These are phyloP conservation scores for Hypocryptadius cinnamomeus DNA, from an alignment of 2,113 vertebrate species.

Conservation along the genomic window DNA sequence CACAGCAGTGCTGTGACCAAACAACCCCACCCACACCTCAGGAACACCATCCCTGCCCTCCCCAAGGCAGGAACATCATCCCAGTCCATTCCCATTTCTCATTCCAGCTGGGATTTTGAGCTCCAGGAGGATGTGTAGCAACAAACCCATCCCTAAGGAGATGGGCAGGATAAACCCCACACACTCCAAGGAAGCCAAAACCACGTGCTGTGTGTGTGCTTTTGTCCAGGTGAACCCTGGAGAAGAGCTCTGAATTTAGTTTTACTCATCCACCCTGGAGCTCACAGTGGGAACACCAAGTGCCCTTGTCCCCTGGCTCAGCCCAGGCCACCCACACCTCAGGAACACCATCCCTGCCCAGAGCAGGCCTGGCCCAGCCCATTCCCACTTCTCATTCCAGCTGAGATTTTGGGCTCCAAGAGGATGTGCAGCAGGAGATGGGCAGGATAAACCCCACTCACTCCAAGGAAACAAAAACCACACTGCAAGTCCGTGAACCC, in stretches of 20 bases:
- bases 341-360: too few relatives aligned
- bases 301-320: too few relatives aligned
- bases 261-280: too few relatives aligned
- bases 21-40: not conserved
- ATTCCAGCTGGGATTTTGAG: not conserved
- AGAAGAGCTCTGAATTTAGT: not conserved
- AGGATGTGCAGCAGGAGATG: too few relatives aligned
- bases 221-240: rapidly evolving
- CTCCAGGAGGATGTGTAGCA: not conserved
- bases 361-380: too few relatives aligned
- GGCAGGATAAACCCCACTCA: too few relatives aligned
- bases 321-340: too few relatives aligned
- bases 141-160: not conserved
- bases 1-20: not conserved
- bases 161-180: not conserved
- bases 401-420: too few relatives aligned
- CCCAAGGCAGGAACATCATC: not conserved
- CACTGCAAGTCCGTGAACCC: too few relatives aligned
- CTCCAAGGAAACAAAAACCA: too few relatives aligned
- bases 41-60: not conserved
- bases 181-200: too few relatives aligned
- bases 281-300: not conserved
- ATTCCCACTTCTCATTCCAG: too few relatives aligned
- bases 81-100: not conserved
- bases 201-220: not conserved